Conservation (phyloP, 2,797 vertebrate genomes). For the Artibeus jamaicensis region DNA sequence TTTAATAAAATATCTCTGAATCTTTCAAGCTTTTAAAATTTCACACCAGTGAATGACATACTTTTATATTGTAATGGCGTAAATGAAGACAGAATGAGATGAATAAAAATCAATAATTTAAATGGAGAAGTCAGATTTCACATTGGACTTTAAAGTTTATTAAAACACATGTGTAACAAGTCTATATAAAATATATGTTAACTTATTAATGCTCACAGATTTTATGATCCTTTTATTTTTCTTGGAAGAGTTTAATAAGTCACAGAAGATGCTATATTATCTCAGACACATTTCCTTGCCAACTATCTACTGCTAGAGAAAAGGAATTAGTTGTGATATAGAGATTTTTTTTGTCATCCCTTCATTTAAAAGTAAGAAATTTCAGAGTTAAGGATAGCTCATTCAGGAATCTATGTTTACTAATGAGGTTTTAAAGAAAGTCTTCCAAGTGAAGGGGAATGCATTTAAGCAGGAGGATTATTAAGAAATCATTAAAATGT, state of each 20-base stretch:
- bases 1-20: constrained; percentile 28
- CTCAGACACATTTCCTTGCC: neutral
- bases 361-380: constrained; percentile 42
- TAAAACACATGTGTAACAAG: constrained; percentile 15
- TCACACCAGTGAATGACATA: constrained; percentile 8
- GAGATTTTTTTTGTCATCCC: constrained; percentile 7
- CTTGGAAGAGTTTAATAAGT: constrained; percentile 30
- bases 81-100: constrained; percentile 12
- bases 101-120: constrained; percentile 16
- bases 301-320: constrained; percentile 10
- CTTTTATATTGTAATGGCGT: constrained; percentile 13
- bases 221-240: constrained; percentile 39
- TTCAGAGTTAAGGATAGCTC: constrained; percentile 44
- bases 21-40: constrained; percentile 31
- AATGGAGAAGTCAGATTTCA: constrained; percentile 1
- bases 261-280: constrained; percentile 12
- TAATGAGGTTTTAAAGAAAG: constrained; percentile 54
- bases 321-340: constrained; percentile 10
- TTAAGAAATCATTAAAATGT: constrained; percentile 57
- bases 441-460: constrained; percentile 4
- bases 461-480: constrained; percentile 31
- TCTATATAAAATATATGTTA: constrained; percentile 26
- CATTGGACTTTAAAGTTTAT: constrained; percentile 25
- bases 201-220: constrained; percentile 2
- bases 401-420: constrained; percentile 49